These are phyloP conservation scores for Nomada hirtipes DNA, from an alignment of 2,888 invertebrate species.

Conservation along the genomic window DNA sequence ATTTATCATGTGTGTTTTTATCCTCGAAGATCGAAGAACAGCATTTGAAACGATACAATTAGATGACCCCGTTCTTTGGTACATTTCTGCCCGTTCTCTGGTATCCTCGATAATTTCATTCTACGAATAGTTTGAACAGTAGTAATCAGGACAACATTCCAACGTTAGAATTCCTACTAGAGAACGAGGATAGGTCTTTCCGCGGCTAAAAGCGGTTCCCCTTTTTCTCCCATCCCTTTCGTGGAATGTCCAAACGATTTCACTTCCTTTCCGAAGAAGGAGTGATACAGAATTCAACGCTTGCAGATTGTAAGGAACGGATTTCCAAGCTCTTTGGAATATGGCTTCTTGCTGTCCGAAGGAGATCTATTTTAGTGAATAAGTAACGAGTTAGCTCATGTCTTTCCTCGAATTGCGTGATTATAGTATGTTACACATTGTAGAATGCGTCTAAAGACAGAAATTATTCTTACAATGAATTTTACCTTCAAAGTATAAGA, in stretches of 20 bases:
- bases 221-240: background rate
- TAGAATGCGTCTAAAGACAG: background rate
- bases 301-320: constrained; percentile 8
- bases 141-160: constrained; percentile 25
- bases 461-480: too few relatives aligned
- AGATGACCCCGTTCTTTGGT: background rate
- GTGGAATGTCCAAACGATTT: background rate
- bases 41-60: constrained; percentile 10
- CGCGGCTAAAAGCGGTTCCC: background rate
- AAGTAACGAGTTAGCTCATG: background rate
- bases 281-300: constrained; percentile 51
- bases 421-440: background rate
- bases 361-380: background rate
- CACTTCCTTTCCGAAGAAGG: background rate
- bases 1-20: background rate
- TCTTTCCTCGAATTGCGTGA: background rate
- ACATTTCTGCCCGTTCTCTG: background rate
- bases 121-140: constrained; percentile 17
- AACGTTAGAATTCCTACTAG: constrained; percentile 11
- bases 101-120: constrained; percentile 9
- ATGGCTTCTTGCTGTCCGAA: background rate
- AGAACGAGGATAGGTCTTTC: constrained; percentile 7
- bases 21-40: background rate
- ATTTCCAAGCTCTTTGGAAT: constrained; percentile 1
- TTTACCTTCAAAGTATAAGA: too few relatives aligned